These are phyloP conservation scores for Wasmannia auropunctata DNA, from an alignment of 1,140 invertebrate genomes.

Conservation along the genomic window DNA sequence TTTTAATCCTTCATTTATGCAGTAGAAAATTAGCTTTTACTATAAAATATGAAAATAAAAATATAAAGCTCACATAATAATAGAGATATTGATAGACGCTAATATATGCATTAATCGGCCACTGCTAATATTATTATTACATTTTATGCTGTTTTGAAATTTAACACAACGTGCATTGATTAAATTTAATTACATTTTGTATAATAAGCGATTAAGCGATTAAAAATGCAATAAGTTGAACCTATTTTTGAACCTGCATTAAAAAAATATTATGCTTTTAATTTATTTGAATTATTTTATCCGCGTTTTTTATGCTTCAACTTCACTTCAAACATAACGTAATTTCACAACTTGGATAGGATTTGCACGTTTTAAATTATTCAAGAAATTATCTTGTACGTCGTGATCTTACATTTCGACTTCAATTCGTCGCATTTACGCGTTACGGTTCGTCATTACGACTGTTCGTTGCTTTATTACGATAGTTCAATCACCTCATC, in stretches of 20 bases:
- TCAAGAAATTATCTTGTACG: neutral
- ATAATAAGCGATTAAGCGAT: neutral
- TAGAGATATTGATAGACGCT: neutral
- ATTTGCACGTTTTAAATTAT: neutral
- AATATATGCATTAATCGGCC: slow-evolving; percentile 11
- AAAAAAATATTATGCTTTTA: neutral
- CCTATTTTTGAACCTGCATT: neutral
- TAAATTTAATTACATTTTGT: neutral
- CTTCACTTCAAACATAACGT: neutral
- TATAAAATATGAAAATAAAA: slow-evolving; percentile 15
- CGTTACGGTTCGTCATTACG: neutral
- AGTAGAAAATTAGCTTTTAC: slow-evolving; percentile 3
- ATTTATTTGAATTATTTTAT: neutral
- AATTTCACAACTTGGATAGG: neutral
- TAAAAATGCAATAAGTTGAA: neutral
- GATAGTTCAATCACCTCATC: slow-evolving; percentile 44
- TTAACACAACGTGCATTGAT: no score
- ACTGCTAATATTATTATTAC: slow-evolving; percentile 23
- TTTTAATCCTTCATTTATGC: slow-evolving; percentile 21
- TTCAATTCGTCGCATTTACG: slow-evolving; percentile 32
- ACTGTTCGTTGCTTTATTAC: neutral
- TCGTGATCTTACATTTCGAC: slow-evolving; percentile 3
- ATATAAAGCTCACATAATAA: neutral
- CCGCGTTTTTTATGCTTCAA: neutral
- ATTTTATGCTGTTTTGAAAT: neutral